Base-by-base conservation (phyloP, 2,113 vertebrate genomes). In the Tupaia tana region DNA sequence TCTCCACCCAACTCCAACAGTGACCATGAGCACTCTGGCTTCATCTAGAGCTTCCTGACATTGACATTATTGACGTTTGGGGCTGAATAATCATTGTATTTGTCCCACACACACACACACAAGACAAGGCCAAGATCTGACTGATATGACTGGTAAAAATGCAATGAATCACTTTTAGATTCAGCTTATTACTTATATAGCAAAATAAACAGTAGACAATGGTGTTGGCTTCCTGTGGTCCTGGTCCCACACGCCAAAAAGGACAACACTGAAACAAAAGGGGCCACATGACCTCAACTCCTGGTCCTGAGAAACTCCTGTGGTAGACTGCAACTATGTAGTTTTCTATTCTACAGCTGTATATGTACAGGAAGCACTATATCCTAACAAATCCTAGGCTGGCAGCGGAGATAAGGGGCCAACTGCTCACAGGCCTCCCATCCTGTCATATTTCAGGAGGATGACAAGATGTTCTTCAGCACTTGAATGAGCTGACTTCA, bases 81-180 rank as follows among this genome's bases (percentile, higher is more conserved):
- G 75, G 58, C 43, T n/a, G 27, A 73, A 70, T 86, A 71, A 63
- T 74, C 79, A 19, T 80, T 69, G 52, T 19, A 56, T 71, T 7
- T 54, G 58, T 78, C 73, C 54, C 77, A 19, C 19, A 67, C 18
- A 75, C 20, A 84, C 52, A 89, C 63, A 59, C 29, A 67, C 25
- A 52, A 86, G 66, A 24, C 64, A 75, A 91, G 66, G 63, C 14
- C 75, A 86, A 92, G 24, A 24, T 95, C 83, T 91, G 22, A 79
- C 52, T 43, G 34, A 85, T 73, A 91, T 0, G 6, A 56, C 58
- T 85, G 61, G 56, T 83, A 73, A 94, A 82, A 83, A n/a, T 54
- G 93, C 34, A 93, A 12, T 25, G n/a, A 95, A 14, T 79, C 9
- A 16, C 66, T 97, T 81, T 79, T 82, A 90, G n/a, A 94, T 89